Conservation (phyloP, 2,888 invertebrate species). For the Oxystoma pomonae region DNA sequence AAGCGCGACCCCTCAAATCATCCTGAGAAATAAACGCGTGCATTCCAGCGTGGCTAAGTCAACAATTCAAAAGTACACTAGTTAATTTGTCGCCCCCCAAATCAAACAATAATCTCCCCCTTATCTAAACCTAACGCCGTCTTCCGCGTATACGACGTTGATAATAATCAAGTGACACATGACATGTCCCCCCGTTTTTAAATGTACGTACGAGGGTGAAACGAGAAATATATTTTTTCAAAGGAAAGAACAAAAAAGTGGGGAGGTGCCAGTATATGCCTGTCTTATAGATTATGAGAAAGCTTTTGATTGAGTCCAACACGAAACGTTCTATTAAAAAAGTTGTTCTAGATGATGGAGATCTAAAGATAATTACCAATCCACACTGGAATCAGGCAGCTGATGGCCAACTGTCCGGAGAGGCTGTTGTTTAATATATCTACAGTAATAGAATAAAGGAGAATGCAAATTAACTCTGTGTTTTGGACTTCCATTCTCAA, state of each 20-base stretch:
- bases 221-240: not conserved
- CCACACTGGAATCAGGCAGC: too few species aligned
- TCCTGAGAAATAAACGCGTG: not conserved
- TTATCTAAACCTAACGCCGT: not conserved
- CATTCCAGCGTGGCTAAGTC: not conserved
- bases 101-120: slow-evolving; percentile 1
- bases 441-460: too few species aligned
- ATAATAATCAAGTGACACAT: not conserved
- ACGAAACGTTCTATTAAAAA: too few species aligned
- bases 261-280: too few species aligned
- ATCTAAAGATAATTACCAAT: too few species aligned
- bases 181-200: not conserved
- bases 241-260: not conserved
- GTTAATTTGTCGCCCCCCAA: slow-evolving; percentile 2
- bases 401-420: too few species aligned
- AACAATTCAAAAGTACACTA: slow-evolving; percentile 1
- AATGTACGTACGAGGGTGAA: not conserved
- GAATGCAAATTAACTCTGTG: too few species aligned
- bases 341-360: too few species aligned
- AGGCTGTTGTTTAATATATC: too few species aligned
- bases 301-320: too few species aligned
- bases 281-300: too few species aligned
- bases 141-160: not conserved
- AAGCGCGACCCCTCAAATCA: not conserved
- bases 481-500: too few species aligned